Conservation (phyloP, 2,888 invertebrate species). For the Eupithecia subfuscata region DNA sequence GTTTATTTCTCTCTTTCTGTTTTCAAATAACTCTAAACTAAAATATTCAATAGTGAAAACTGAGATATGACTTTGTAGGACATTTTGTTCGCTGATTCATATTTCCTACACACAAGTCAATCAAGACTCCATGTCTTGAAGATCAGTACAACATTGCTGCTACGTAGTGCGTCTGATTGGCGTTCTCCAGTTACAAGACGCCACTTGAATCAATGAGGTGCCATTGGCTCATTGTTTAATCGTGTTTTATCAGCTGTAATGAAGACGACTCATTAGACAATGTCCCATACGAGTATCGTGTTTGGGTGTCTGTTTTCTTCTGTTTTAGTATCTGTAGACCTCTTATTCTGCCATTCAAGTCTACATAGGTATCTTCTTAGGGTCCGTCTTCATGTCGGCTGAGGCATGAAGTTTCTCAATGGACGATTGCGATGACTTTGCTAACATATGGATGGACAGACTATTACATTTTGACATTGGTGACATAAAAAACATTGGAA, state of each 20-base stretch:
- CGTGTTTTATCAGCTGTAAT: conserved; percentile 80
- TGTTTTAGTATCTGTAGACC: not conserved
- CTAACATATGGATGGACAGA: not conserved
- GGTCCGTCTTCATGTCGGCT: not conserved
- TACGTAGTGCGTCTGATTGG: conserved; percentile 62
- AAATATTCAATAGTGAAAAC: not conserved
- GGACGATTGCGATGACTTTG: not conserved
- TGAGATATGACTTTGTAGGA: not conserved
- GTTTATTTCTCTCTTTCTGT: not conserved
- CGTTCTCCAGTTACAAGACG: conserved; percentile 72
- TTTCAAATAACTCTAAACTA: not conserved
- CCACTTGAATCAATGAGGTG: conserved; percentile 80
- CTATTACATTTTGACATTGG: not conserved
- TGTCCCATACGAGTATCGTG: conserved; percentile 45
- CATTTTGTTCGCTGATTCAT: not conserved
- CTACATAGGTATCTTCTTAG: not conserved
- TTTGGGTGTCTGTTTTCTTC: conserved; percentile 19
- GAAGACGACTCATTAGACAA: conserved; percentile 56
- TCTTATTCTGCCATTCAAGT: not conserved
- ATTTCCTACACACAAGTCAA: conserved; percentile 20
- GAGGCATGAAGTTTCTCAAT: not conserved
- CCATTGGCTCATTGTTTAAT: conserved; percentile 79
- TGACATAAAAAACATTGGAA: too few species aligned
- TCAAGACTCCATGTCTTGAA: conserved; percentile 31
- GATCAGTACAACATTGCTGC: conserved; percentile 43